Base-by-base conservation (phyloP, 2,113 vertebrate genomes). In the Falcunculus frontatus region DNA sequence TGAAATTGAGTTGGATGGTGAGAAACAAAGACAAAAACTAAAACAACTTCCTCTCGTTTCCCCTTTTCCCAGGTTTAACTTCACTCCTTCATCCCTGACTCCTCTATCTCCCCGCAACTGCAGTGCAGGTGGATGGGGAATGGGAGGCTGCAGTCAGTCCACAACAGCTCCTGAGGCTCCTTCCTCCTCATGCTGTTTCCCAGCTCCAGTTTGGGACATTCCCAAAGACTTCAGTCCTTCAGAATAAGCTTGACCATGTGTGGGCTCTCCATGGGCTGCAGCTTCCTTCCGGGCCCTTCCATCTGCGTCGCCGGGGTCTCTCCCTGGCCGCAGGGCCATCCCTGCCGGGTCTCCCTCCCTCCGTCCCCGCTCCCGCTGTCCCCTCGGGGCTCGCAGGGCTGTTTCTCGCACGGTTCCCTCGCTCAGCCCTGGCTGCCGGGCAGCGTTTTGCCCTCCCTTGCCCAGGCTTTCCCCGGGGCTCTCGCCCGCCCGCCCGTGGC, bases 51-150 rank as follows among this genome's bases (percentile, higher is more conserved):
- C 4, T 7, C 15, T 11, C 2, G 9, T 33, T 50, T 44, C 13
- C 29, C 6, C 6, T n/a, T 32, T 74, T 30, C 23, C 8, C 2
- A 1, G 6, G 37, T 19, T 62, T 10, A 67, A 3, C 3, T 37
- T 81, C 16, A 27, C 1, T 42, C 20, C 14, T 53, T 17, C 6
- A 46, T 26, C 6, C 5, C 10, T 2, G 3, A 69, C 17, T 49
- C 20, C 20, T 30, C n/a, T 20, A 16, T 10, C 16, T 55, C 50
- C 3, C 11, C 20, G 2, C 1, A 11, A 53, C 19, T 20, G 35
- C 8, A 18, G 9, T 4, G 1, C 21, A 29, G 21, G 5, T 1
- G 9, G 4, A 52, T 1, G 3, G 13, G 19, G 3, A 64, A 47
- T 2, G 27, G 11, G 26, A 41, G 16, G 7, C 41, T 55, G 33